Base-by-base conservation (phyloP, 2,113 vertebrate species). In the Puffinus mauretanicus region DNA sequence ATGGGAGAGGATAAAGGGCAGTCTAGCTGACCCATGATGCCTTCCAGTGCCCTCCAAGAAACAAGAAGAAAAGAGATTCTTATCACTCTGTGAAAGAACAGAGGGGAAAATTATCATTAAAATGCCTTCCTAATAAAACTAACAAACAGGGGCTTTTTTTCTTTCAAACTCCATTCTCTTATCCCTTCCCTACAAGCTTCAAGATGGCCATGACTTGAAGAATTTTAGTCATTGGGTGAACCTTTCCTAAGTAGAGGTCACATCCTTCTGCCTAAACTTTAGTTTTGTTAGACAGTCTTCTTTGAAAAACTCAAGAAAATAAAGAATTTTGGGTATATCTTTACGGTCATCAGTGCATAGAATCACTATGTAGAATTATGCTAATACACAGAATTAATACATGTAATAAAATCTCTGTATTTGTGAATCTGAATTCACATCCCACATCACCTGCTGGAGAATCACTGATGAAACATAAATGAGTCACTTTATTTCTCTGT, bases 51-150 rank as follows among this genome's bases (percentile, higher is more conserved):
- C 95, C 96, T 97, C 95, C 92, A 93, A 94, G 94, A 93, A 94
- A 90, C 84, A 94, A 96, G 94, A 96, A 97, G 90, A 95, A 96
- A 97, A 97, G 94, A 97, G 92, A 97, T 97, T 96, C 96, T 97
- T 92, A 97, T 96, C 96, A 91, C 85, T 90, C 95, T 92, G 78
- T 93, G 94, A 95, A 93, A 96, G 94, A 97, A 95, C 95, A 95
- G 94, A 96, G 95, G 86, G 87, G 94, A 55, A 91, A 96, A 97
- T 96, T 94, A 96, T 96, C 93, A 96, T 94, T 97, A 95, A 96
- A 96, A 96, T 97, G 89, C 96, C 92, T 95, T 94, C 95, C 94
- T 95, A 96, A 94, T 95, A 97, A 97, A 97, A 95, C 93, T 93
- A 97, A 97, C 91, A 97, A 95, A 96, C 95, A 95, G 75, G 61